Evolutionary conservation across 2,797 vertebrate species (phyloP).

Genomic region (Huso huso): DNA sequence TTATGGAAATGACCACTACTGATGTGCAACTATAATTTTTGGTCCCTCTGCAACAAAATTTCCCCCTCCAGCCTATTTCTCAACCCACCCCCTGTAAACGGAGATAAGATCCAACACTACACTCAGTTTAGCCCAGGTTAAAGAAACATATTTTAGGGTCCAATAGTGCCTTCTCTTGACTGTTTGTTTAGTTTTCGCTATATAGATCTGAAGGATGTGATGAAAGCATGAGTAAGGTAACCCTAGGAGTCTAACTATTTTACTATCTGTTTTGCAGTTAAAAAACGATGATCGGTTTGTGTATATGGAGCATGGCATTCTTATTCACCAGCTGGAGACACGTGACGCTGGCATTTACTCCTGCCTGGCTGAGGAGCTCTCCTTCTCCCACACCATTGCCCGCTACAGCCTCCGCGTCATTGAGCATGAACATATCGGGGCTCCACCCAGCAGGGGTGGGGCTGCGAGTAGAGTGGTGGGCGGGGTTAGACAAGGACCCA

Average conservation of each 20-base stretch:
- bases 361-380: constrained; percentile 56
- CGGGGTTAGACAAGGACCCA: constrained; percentile 22
- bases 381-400: constrained; percentile 53
- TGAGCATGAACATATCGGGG: constrained; percentile 36
- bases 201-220: too few relatives aligned
- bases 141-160: too few relatives aligned
- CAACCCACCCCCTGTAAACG: neutral
- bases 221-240: too few relatives aligned
- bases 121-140: too few relatives aligned
- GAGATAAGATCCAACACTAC: too few relatives aligned
- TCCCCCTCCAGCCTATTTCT: neutral
- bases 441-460: constrained; percentile 20
- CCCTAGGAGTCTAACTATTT: too few relatives aligned
- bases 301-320: constrained; percentile 58
- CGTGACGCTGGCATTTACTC: constrained; percentile 55
- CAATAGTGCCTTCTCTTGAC: too few relatives aligned
- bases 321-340: constrained; percentile 55
- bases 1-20: too few relatives aligned
- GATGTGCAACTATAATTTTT: too few relatives aligned
- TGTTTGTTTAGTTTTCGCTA: neutral
- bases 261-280: constrained; percentile 35
- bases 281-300: constrained; percentile 33
- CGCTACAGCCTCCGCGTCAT: constrained; percentile 62
- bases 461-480: constrained; percentile 11
- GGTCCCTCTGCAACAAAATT: neutral